Base-by-base conservation (phyloP, 2,888 invertebrate species). In the Bugula neritina region DNA sequence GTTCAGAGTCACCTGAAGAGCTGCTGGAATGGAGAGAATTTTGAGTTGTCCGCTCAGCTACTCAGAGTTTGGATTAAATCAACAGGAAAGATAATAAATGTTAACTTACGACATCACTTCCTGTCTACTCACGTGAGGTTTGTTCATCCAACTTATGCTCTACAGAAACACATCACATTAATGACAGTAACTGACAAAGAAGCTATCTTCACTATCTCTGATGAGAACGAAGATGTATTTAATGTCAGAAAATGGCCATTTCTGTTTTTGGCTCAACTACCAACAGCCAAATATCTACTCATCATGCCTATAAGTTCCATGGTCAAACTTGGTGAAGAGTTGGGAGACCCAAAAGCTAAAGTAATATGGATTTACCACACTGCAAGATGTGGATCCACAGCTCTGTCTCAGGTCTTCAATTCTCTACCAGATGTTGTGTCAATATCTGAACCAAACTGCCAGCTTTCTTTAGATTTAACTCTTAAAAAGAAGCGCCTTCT, bases 121-220 rank as follows among this genome's bases (percentile, higher is more conserved):
- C 43, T 43, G 17, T 43, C 55, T 13, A 25, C 55, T 23, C 55
- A 55, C 23, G 55, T 55, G 3, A 23, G 25, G 21, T 25, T 23
- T n/a, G 55, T 55, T 13, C 55, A 55, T 25, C 55, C 55, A 3
- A 23, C 5, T 5, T 55, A 55, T 55, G 55, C 55, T n/a, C 55
- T 55, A 25, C 55, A 55, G 55, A 55, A 55, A n/a, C 55, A 55
- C 55, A 25, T 55, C 5, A 55, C 55, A 17, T 23, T 55, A 25
- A 55, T 55, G 55, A 55, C 55, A 23, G 55, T 55, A 10, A 55
- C 55, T 23, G 25, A 55, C 23, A 25, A 55, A 23, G 23, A 55
- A 17, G 55, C 55, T 5, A 55, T 55, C 5, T 55, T 55, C n/a
- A 23, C 13, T 23, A 25, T 55, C 23, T 23, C 55, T 13, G 3